Evolutionary conservation across 2,888 invertebrate species (phyloP).

Genomic region (Lithophane semibrunnea): DNA sequence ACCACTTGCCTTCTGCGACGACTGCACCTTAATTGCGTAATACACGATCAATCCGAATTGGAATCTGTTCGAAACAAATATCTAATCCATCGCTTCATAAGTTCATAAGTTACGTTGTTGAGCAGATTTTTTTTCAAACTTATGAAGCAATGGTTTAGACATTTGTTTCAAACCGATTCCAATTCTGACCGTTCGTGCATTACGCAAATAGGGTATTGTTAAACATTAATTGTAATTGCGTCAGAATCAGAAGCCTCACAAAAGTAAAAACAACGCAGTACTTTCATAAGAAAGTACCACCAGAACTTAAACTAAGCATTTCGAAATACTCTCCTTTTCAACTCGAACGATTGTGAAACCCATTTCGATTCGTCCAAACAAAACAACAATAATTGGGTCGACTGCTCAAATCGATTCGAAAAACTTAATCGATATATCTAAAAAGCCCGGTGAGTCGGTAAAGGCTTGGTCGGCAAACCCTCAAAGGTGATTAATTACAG

Average conservation of each 20-base stretch:
- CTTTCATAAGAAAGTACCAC: neutral
- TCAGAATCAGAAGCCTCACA: neutral
- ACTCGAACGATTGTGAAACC: slow-evolving; percentile 25
- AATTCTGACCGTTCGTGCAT: no score
- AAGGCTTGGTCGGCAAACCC: slow-evolving; percentile 59
- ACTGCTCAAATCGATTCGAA: slow-evolving; percentile 60
- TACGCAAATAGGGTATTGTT: neutral
- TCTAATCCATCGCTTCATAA: no score
- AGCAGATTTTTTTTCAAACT: no score
- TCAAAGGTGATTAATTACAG: slow-evolving; percentile 72
- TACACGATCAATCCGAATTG: no score
- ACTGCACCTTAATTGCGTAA: no score
- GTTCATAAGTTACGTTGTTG: no score
- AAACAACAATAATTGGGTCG: slow-evolving; percentile 56
- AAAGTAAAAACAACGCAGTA: neutral
- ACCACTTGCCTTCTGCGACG: no score
- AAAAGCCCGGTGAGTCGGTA: slow-evolving; percentile 52
- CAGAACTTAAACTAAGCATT: slow-evolving; percentile 11
- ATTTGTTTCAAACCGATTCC: no score
- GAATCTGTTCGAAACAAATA: no score
- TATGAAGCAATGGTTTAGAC: no score
- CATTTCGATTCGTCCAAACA: slow-evolving; percentile 49
- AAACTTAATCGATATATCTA: slow-evolving; percentile 62
- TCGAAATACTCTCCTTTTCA: slow-evolving; percentile 27
- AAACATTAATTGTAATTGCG: neutral